phyloP scores from a whole-genome alignment of 2,888 invertebrate species.

The Tachina lurida region DNA sequence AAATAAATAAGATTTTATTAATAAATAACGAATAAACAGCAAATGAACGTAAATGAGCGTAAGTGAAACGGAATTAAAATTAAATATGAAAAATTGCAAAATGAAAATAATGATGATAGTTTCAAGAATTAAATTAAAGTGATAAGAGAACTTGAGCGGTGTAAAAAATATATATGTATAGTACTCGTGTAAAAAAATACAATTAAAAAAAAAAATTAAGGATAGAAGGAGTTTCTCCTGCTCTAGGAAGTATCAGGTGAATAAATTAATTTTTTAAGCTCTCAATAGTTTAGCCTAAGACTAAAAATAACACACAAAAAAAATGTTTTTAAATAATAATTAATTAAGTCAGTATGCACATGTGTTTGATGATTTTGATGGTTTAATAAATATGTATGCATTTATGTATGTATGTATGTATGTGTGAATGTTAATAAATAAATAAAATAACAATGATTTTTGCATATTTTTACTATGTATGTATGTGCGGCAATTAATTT shows the following conservation, averaged over 20 bases:
- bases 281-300: background rate
- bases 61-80: background rate
- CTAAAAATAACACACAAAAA: background rate
- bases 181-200: too few relatives aligned
- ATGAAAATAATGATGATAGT: background rate
- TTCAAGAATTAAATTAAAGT: background rate
- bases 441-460: constrained; percentile 11
- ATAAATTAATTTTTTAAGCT: background rate
- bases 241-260: too few relatives aligned
- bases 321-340: background rate
- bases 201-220: too few relatives aligned
- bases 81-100: background rate
- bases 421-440: background rate
- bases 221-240: too few relatives aligned
- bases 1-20: constrained; percentile 1
- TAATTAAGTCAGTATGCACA: constrained; percentile 9
- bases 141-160: background rate
- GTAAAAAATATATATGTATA: too few relatives aligned
- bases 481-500: background rate
- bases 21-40: constrained; percentile 8
- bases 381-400: background rate
- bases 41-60: background rate
- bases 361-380: background rate
- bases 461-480: background rate
- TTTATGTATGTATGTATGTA: too few relatives aligned